Base-by-base conservation (phyloP, 2,797 vertebrate genomes). In the Aselliscus stoliczkanus region DNA sequence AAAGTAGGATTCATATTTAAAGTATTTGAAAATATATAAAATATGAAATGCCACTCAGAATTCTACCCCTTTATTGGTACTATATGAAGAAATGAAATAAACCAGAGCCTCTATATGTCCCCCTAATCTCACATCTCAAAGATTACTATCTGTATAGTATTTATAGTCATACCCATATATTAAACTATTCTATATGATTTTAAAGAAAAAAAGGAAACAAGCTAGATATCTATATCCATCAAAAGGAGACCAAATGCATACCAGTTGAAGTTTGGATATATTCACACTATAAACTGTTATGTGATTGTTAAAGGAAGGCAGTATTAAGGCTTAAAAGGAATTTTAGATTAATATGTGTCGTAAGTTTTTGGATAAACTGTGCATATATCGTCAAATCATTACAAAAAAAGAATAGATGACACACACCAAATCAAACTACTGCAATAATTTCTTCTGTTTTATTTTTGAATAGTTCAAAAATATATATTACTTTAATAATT, bases 401-500 rank as follows among this genome's bases (percentile, higher is more conserved):
- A 31, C 42, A 23, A 39, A 73, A 80, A 60, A 81, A 27, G 34
- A 52, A 80, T 64, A 77, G 29, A 67, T 75, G 47, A 54, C 3
- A 73, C 21, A 88, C 17, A 62, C 47, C 47, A 50, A 50, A 50
- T 15, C 42, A 58, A 60, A 64, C 25, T 23, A 14, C 23, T 25
- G 39, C 17, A 58, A 0, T 29, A 87, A 13, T 76, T 87, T 92
- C 29, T 21, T 88, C 84, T 69, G 15, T 90, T 75, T 83, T 82
- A 39, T 44, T 73, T 88, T 64, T 79, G 20, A 87, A 54, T 70
- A 84, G 93, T 96, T 90, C 10, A 94, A 50, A 73, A 75, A 77
- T 94, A 60, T 34, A 4, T 60, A 37, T 88, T 60, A 65, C 47
- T 93, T 82, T 96, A 81, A 64, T 75, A 90, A 64, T 75, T 79